phyloP scores from a whole-genome alignment of 2,888 invertebrate genomes.

The Macaria liturata region DNA sequence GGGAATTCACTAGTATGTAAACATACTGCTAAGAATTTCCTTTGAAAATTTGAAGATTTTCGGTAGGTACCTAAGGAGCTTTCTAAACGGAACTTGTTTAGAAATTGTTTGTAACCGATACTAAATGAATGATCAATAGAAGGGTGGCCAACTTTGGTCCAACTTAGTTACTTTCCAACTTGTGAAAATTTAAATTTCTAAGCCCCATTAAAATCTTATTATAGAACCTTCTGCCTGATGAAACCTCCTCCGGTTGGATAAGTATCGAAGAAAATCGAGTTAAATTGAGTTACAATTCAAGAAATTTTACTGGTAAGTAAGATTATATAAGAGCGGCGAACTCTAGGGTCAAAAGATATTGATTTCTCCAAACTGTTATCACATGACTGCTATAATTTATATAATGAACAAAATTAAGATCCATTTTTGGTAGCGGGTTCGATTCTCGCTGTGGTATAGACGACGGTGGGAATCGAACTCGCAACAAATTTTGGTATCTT shows the following conservation, averaged over 20 bases:
- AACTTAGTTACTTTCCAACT: slow-evolving; percentile 16
- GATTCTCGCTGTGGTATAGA: too few species aligned
- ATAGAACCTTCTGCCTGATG: slow-evolving; percentile 5
- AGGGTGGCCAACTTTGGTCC: slow-evolving; percentile 10
- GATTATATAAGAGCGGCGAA: too few species aligned
- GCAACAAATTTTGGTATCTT: too few species aligned
- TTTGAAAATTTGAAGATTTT: too few species aligned
- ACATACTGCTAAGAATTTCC: too few species aligned
- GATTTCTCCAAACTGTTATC: slow-evolving; percentile 24
- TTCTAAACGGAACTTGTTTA: slow-evolving; percentile 8
- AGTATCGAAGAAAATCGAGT: slow-evolving; percentile 1
- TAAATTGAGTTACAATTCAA: slow-evolving; percentile 6
- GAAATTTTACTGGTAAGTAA: neutral
- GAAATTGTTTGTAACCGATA: slow-evolving; percentile 21
- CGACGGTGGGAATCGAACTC: too few species aligned
- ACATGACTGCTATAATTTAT: slow-evolving; percentile 25
- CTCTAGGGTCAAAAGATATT: neutral
- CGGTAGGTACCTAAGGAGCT: too few species aligned
- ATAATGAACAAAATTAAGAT: too few species aligned
- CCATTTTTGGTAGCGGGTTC: too few species aligned
- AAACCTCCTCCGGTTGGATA: slow-evolving; percentile 7
- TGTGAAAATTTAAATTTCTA: slow-evolving; percentile 21
- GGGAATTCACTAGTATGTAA: too few species aligned
- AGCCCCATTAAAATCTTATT: slow-evolving; percentile 21
- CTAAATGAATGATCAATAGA: slow-evolving; percentile 26